Conservation (phyloP, 1,140 invertebrate species). For the Hesperophylax magnus region DNA sequence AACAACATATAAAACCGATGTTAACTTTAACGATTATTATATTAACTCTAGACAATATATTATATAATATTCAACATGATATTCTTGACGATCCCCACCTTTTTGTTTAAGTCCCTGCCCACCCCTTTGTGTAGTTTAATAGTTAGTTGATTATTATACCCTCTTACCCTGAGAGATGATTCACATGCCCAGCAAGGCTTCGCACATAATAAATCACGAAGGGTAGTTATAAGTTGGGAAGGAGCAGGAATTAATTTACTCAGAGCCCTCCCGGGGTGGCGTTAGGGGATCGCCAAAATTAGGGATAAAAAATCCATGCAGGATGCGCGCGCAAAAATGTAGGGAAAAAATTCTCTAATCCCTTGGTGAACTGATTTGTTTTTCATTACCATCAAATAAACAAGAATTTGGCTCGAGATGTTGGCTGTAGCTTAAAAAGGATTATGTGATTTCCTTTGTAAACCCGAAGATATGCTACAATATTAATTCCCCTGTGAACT, state of each 20-base stretch:
- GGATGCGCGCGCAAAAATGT: not conserved
- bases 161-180: conserved; percentile 41
- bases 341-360: conserved; percentile 11
- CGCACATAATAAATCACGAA: conserved; percentile 54
- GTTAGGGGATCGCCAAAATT: conserved; percentile 44
- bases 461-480: not conserved
- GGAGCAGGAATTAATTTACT: conserved; percentile 53
- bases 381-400: conserved; percentile 32
- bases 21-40: too few relatives aligned
- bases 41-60: too few relatives aligned
- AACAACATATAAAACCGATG: too few relatives aligned
- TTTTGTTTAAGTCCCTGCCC: not conserved
- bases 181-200: conserved; percentile 39
- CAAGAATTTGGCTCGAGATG: not conserved
- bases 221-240: conserved; percentile 53
- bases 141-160: conserved; percentile 40
- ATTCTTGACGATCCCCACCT: too few relatives aligned
- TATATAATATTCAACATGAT: too few relatives aligned
- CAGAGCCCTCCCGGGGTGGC: conserved; percentile 25
- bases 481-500: not conserved
- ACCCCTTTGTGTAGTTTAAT: conserved; percentile 37
- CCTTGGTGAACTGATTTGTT: not conserved
- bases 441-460: conserved; percentile 2
- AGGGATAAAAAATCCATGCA: conserved; percentile 51
- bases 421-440: not conserved